Base-by-base conservation (phyloP, 1,140 invertebrate genomes). In the Drosophila persimilis region DNA sequence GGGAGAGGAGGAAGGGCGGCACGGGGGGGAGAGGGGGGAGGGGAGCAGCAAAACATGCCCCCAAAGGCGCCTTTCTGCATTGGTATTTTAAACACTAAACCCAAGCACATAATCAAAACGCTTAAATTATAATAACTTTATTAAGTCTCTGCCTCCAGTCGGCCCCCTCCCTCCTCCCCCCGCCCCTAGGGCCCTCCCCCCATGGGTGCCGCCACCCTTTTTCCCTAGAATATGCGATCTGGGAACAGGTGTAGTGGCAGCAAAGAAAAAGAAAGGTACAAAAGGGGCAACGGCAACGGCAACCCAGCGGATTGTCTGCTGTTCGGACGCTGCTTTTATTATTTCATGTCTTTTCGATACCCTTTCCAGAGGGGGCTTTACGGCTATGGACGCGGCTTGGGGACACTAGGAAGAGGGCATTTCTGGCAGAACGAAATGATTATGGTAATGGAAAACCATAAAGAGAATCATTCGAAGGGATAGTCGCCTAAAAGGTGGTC, bases 111-210 rank as follows among this genome's bases (percentile, higher is more conserved):
- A 88, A 88, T 88, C 83, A 88, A 88, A 88, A 77, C 84, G 83
- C 83, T 88, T 88, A 88, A 88, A 89, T 88, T 88, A 88, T 88
- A 88, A 88, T 88, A 88, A 88, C 83, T 88, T 88, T 88, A 88
- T 88, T 88, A 88, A 88, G 83, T 61, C 80, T 59, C 64, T 31
- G 54, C 71, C 70, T 73, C 13, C 48, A 73, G 48, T 26, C 0
- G 5, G 2, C 24, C 24, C 24, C 0, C 0, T 0, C 24, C 24
- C 24, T 0, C 20, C 0, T 20, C 7, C 47, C 50, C 41, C 55
- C 43, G 41, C 45, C 52, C 47, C 52, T 45, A 35, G 31, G 3
- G 1, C 35, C 35, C 3, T 9, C 35, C 35, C 35, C 35, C 11
- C 3, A 13, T 39, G 35, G 35, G 35, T 39, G 35, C 35, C 4